Evolutionary conservation across 2,113 vertebrate genomes (phyloP), one percentile per base, ranked within the genome.

Genomic region (Calidris pygmaea): DNA sequence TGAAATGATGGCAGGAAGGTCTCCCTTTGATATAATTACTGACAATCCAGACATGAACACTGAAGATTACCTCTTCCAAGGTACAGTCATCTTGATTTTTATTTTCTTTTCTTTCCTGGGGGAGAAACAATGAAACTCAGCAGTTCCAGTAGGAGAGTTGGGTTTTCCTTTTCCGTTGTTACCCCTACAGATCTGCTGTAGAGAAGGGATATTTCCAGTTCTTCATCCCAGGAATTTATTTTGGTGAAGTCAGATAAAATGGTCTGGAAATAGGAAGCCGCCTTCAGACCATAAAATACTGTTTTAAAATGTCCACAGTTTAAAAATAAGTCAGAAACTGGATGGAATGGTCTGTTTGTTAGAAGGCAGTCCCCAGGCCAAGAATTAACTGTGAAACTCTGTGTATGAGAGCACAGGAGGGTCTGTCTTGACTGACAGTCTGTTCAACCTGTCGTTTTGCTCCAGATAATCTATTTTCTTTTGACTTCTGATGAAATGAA

Each of bases 41-140:
- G 99, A 99, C 98, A 99, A 99, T 99, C 99, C 99, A 6, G 99
- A 99, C 98, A 99, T 99, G 99, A 99, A 99, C 98, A 99, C 99
- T 9, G 99, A 99, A 97, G 99, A 99, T 98, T 99, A 99, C 98
- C 99, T 99, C 92, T 99, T 99, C 97, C 99, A 99, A 99, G 99
- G 99, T 99, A 93, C 52, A 92, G 41, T 26, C 9, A 6, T 2
- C 2, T 14, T 50, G 30, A 6, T 1, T 12, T 1, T 12, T 21
- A 3, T 22, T 39, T 34, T 47, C 15, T 6, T 27, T 15, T 0
- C 1, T 45, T 30, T 22, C 26, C 58, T 47, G 26, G n/a, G 35
- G 68, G n/a, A 60, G 13, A 15, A n/a, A 1, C 7, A 32, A 3
- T 41, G n/a, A 6, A 39, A 66, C 19, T 3, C 2, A 41, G 20